Conservation (phyloP, 2,797 vertebrate species). For the Rhadinocentrus ornatus region DNA sequence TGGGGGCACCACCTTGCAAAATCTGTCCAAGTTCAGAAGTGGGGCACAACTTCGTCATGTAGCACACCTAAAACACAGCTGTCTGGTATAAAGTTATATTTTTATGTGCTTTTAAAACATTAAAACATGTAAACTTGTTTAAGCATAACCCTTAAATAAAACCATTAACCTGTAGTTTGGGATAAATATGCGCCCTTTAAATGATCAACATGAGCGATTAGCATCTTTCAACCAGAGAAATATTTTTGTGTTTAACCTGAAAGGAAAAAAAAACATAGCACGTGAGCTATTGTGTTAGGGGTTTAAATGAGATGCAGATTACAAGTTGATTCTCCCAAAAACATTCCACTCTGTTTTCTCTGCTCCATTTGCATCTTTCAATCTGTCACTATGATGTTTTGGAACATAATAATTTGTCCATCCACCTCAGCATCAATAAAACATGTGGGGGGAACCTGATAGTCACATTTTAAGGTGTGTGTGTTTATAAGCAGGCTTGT, state of each 20-base stretch:
- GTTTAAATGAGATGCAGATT: conserved; percentile 19
- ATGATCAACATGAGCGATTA: not conserved
- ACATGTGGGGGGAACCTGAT: conserved; percentile 32
- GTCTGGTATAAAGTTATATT: too few species aligned
- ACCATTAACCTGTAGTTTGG: too few species aligned
- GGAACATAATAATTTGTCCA: conserved; percentile 14
- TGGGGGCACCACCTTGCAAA: too few species aligned
- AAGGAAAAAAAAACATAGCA: not conserved
- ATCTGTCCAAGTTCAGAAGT: too few species aligned
- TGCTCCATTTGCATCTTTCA: conserved; percentile 5
- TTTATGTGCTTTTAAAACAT: too few species aligned
- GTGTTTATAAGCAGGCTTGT: conserved; percentile 13
- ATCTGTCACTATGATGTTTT: conserved; percentile 23
- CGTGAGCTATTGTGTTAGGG: not conserved
- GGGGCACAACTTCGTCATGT: too few species aligned
- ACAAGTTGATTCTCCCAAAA: conserved; percentile 15
- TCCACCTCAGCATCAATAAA: conserved; percentile 13
- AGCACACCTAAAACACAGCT: too few species aligned
- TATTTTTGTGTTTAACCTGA: conserved; percentile 3
- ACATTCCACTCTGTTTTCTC: conserved; percentile 28
- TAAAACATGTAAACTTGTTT: too few species aligned
- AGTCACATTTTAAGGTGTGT: not conserved
- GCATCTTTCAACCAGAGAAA: not conserved
- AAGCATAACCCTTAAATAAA: too few species aligned
- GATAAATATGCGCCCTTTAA: too few species aligned